Evolutionary conservation across 1,140 invertebrate genomes (phyloP).

Genomic region (Drosophila seguyi): DNA sequence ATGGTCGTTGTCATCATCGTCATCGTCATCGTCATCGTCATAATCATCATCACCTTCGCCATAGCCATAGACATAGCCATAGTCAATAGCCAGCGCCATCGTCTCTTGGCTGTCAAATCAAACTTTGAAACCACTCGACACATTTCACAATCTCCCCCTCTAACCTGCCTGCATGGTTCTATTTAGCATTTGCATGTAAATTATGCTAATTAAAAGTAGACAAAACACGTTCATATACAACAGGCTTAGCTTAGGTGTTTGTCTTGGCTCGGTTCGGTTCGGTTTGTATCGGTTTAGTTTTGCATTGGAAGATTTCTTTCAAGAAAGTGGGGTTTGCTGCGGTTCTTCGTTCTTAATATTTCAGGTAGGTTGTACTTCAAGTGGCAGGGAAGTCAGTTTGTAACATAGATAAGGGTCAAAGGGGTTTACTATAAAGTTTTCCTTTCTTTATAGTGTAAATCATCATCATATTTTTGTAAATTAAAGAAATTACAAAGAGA

Average conservation of each 20-base stretch:
- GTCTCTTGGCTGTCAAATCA: constrained; percentile 69
- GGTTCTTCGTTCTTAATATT: constrained; percentile 17
- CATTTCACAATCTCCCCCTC: constrained; percentile 69
- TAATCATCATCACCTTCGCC: neutral
- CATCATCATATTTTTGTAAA: too few relatives aligned
- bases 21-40: constrained; percentile 38
- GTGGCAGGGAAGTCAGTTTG: constrained; percentile 17
- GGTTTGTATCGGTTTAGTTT: constrained; percentile 31
- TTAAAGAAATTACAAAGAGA: neutral
- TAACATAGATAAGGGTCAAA: constrained; percentile 23
- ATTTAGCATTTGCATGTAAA: constrained; percentile 79
- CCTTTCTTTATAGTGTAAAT: neutral
- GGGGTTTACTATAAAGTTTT: constrained; percentile 7
- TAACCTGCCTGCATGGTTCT: constrained; percentile 31
- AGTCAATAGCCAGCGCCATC: constrained; percentile 9
- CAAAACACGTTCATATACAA: constrained; percentile 77
- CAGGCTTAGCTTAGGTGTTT: constrained; percentile 70
- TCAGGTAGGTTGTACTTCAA: neutral
- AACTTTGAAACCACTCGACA: constrained; percentile 69
- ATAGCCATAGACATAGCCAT: constrained; percentile 1
- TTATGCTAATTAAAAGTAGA: constrained; percentile 81
- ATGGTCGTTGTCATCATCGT: constrained; percentile 36
- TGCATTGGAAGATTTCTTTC: constrained; percentile 55
- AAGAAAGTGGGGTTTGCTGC: constrained; percentile 9
- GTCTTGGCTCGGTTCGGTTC: constrained; percentile 41